These are phyloP conservation scores for Crossaster papposus DNA, from an alignment of 53 echinoderm and acorn worm genomes.

Conservation along the genomic window DNA sequence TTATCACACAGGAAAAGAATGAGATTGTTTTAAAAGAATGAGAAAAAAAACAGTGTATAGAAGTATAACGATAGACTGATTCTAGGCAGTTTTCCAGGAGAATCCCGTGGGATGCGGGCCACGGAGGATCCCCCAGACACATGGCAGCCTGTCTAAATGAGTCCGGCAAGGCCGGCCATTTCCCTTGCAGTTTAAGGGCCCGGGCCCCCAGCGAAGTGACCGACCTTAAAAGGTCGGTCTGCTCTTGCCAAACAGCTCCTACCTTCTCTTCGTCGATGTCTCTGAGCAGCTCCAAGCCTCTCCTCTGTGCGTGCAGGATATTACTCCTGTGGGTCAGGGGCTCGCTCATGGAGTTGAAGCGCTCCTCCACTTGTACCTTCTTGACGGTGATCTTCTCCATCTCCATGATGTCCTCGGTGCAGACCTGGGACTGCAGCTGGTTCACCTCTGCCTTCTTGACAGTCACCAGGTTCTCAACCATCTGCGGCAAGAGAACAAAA, in stretches of 20 bases:
- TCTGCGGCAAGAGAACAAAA: slow-evolving; percentile 56
- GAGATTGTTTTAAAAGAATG: no score
- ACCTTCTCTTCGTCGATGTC: slow-evolving; percentile 99
- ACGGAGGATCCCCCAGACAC: no score
- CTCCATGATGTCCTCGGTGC: slow-evolving; percentile 76
- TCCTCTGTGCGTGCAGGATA: slow-evolving; percentile 88
- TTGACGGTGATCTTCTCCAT: slow-evolving; percentile 97
- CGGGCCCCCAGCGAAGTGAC: no score
- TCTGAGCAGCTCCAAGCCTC: slow-evolving; percentile 84
- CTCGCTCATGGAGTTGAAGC: slow-evolving; percentile 86
- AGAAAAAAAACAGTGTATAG: no score
- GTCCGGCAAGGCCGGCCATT: no score
- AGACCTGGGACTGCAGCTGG: slow-evolving; percentile 81
- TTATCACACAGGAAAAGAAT: no score
- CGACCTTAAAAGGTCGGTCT: no score
- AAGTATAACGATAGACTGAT: no score
- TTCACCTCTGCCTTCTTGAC: slow-evolving; percentile 93
- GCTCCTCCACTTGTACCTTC: slow-evolving; percentile 84
- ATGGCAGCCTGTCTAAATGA: no score
- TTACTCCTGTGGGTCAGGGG: slow-evolving; percentile 86
- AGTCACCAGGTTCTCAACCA: slow-evolving; percentile 90
- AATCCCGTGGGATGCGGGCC: no score
- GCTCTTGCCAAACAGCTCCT: not conserved
- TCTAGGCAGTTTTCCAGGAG: no score
- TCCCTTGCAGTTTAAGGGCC: no score